Conservation (phyloP, 2,113 vertebrate genomes). For the Gasterosteus nipponicus region DNA sequence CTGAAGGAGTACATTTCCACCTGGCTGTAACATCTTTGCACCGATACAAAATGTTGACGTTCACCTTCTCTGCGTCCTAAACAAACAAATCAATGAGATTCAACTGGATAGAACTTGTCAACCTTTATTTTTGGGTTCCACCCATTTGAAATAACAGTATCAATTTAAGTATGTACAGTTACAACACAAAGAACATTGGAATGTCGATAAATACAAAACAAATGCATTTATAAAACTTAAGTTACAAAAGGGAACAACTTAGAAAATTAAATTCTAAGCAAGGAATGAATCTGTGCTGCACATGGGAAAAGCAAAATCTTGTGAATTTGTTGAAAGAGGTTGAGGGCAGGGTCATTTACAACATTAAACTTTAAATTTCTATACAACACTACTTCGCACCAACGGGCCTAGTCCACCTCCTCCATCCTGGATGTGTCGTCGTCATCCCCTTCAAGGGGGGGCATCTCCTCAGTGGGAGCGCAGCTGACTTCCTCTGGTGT, state of each 20-base stretch:
- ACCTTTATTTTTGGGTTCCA: conserved; percentile 70
- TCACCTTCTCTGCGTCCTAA: background rate
- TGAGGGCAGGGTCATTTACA: conserved; percentile 48
- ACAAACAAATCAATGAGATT: background rate
- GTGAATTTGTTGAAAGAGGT: conserved; percentile 4
- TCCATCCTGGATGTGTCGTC: conserved; percentile 97
- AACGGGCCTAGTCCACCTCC: conserved; percentile 88
- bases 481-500: conserved; percentile 82
- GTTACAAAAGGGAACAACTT: conserved; percentile 59
- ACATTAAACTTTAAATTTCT: conserved; percentile 55
- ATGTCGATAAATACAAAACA: conserved; percentile 76
- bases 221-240: conserved; percentile 49
- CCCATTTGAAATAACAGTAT: conserved; percentile 53
- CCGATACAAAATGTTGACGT: background rate
- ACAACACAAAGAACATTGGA: conserved; percentile 49
- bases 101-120: conserved; percentile 10
- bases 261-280: conserved; percentile 32
- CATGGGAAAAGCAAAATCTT: conserved; percentile 12
- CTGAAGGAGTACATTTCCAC: background rate
- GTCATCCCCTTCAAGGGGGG: conserved; percentile 92
- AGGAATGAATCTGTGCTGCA: conserved; percentile 46
- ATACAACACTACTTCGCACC: conserved; percentile 32
- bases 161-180: conserved; percentile 67
- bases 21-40: background rate
- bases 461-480: conserved; percentile 92